phyloP scores from a whole-genome alignment of 2,113 vertebrate genomes.

The Ptychochromis oligacanthus region DNA sequence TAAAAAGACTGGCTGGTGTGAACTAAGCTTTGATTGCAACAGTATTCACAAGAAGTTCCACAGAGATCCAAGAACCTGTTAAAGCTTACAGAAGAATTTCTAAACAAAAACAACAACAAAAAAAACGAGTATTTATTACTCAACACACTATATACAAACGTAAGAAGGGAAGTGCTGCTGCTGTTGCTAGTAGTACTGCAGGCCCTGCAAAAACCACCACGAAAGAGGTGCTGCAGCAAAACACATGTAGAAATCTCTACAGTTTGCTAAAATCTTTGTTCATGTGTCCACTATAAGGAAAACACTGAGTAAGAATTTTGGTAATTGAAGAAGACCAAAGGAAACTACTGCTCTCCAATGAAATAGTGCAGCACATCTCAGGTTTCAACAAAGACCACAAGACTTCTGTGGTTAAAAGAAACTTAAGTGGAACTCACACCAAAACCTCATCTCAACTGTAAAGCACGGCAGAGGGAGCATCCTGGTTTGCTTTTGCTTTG shows the following conservation, averaged over 20 bases:
- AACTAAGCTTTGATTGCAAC: neutral
- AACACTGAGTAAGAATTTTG: neutral
- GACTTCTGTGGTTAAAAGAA: rapidly evolving
- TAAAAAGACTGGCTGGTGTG: neutral
- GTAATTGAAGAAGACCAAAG: neutral
- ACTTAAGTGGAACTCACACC: neutral
- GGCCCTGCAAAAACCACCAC: neutral
- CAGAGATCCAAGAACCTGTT: rapidly evolving
- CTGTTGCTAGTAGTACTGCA: neutral
- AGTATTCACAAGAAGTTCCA: neutral
- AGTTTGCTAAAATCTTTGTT: no score
- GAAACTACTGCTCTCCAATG: neutral
- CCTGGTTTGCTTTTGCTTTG: neutral
- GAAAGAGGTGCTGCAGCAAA: neutral
- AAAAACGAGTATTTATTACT: neutral
- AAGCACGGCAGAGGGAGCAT: neutral
- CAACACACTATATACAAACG: neutral
- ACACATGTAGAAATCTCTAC: no score
- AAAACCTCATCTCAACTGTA: no score
- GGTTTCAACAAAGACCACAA: neutral
- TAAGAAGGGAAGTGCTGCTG: rapidly evolving
- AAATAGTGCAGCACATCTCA: neutral
- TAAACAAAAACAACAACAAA: no score
- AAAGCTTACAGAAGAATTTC: neutral
- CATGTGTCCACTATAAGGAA: neutral